Evolutionary conservation across 2,888 invertebrate genomes (phyloP).

Genomic region (Cephus nigrinus): DNA sequence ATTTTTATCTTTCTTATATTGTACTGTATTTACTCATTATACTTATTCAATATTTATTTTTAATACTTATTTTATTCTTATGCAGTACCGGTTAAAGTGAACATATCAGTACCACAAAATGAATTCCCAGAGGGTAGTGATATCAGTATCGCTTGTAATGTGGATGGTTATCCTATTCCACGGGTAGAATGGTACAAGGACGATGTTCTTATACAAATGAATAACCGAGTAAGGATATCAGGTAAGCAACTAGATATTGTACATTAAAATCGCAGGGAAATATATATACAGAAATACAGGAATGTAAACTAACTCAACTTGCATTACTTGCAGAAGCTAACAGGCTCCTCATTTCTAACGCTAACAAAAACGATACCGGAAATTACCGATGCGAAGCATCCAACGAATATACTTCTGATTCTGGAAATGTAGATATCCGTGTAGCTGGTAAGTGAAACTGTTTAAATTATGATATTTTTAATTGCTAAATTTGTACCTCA

Average conservation of each 20-base stretch:
- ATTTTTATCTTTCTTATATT: neutral
- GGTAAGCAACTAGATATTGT: slow-evolving; percentile 66
- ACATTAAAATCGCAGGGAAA: slow-evolving; percentile 16
- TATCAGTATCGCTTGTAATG: slow-evolving; percentile 78
- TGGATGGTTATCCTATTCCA: slow-evolving; percentile 82
- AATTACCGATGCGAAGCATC: slow-evolving; percentile 85
- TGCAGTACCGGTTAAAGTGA: slow-evolving; percentile 75
- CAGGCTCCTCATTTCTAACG: slow-evolving; percentile 76
- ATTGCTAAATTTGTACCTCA: neutral
- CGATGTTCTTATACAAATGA: slow-evolving; percentile 69
- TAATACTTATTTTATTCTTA: slow-evolving; percentile 47
- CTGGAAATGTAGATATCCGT: slow-evolving; percentile 74
- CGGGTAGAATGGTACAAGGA: slow-evolving; percentile 87
- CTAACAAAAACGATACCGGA: slow-evolving; percentile 79
- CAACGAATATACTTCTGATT: slow-evolving; percentile 78
- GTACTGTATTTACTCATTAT: neutral
- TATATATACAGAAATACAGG: neutral
- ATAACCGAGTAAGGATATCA: slow-evolving; percentile 74
- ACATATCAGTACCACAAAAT: slow-evolving; percentile 71
- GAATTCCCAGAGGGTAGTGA: slow-evolving; percentile 75
- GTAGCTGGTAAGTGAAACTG: slow-evolving; percentile 76
- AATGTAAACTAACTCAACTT: neutral
- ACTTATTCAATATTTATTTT: slow-evolving; percentile 36
- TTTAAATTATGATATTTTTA: slow-evolving; percentile 6
- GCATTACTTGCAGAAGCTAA: slow-evolving; percentile 70